Percentiles rank a stretch among this genome's conserved stretches.
phyloP scores from a whole-genome alignment of 2,113 vertebrate species.

The Phalacrocorax brasilianus region DNA sequence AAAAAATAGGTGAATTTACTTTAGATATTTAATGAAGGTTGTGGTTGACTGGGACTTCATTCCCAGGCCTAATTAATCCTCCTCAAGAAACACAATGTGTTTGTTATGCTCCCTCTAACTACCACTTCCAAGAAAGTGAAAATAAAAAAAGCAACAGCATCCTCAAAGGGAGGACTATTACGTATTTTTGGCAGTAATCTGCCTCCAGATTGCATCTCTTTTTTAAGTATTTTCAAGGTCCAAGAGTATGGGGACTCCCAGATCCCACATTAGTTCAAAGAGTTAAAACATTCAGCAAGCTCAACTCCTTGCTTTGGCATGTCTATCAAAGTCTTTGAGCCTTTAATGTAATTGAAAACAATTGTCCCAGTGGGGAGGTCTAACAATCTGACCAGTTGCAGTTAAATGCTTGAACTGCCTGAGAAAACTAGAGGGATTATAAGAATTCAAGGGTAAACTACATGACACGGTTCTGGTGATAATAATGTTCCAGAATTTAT shows the following conservation, averaged over 20 bases:
- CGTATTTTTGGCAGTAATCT: constrained; percentile 33
- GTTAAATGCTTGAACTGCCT: constrained; percentile 71
- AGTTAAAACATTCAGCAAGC: constrained; percentile 70
- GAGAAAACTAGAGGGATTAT: constrained; percentile 66
- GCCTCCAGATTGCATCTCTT: constrained; percentile 56
- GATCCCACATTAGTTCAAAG: constrained; percentile 61
- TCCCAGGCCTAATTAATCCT: not conserved
- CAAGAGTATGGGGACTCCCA: constrained; percentile 12
- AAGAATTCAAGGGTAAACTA: constrained; percentile 74
- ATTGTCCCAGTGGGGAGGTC: constrained; percentile 72
- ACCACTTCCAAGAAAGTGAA: constrained; percentile 23
- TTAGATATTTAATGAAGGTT: not conserved
- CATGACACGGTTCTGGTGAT: constrained; percentile 67
- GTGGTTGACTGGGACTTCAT: not conserved
- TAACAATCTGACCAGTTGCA: constrained; percentile 67
- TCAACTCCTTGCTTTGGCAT: constrained; percentile 65
- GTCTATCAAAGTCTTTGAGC: constrained; percentile 68
- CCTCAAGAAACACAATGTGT: not conserved
- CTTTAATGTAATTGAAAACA: constrained; percentile 77
- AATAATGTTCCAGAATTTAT: constrained; percentile 78
- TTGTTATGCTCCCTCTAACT: not conserved
- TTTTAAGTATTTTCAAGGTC: constrained; percentile 69
- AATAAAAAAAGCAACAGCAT: not conserved
- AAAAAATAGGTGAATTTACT: not conserved
- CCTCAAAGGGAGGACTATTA: constrained; percentile 40